These are phyloP conservation scores for Trogon melanurus DNA, from an alignment of 2,113 vertebrate species.

Conservation along the genomic window DNA sequence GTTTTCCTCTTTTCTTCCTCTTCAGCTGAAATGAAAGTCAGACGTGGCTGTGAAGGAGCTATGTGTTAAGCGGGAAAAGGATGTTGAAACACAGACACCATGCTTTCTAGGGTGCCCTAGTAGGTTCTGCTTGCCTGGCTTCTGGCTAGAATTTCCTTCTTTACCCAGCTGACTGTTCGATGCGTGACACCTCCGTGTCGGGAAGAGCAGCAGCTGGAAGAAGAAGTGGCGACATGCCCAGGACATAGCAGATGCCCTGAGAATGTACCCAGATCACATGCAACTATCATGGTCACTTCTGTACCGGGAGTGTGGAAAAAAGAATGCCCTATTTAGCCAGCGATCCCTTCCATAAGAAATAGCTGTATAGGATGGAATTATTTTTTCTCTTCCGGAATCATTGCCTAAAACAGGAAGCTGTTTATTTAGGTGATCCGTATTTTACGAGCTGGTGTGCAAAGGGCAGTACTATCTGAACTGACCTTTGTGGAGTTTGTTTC, in stretches of 20 bases:
- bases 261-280: background rate
- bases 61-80: background rate
- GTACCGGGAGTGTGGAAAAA: background rate
- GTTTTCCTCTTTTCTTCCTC: background rate
- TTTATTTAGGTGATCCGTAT: background rate
- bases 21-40: background rate
- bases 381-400: background rate
- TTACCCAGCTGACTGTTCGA: background rate
- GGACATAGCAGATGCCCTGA: background rate
- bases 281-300: background rate
- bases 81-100: background rate
- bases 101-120: background rate
- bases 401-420: background rate
- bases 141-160: background rate
- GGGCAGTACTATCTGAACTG: background rate
- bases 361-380: background rate
- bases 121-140: background rate
- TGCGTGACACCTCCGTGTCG: background rate
- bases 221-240: background rate
- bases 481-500: background rate
- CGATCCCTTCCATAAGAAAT: background rate
- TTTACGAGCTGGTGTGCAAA: slow-evolving; percentile 16
- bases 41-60: background rate
- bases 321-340: background rate
- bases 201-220: background rate